These are phyloP conservation scores for Premnoplex brunnescens DNA, from an alignment of 2,797 vertebrate species.

Conservation along the genomic window DNA sequence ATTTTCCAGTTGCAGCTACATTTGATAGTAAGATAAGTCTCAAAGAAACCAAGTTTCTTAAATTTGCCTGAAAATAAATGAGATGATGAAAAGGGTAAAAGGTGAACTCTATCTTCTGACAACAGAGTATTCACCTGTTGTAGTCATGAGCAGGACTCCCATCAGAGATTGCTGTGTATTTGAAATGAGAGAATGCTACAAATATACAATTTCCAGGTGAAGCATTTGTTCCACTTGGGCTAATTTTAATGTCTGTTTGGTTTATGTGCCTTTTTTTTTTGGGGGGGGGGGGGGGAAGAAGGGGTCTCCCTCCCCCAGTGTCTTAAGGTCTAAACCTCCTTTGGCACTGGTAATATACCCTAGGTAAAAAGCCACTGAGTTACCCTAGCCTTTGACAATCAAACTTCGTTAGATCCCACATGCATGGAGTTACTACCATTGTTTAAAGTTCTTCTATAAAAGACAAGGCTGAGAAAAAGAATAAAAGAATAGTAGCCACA, in stretches of 20 bases:
- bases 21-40: not conserved
- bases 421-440: not conserved
- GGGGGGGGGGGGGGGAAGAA: too few relatives aligned
- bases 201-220: not conserved
- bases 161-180: not conserved
- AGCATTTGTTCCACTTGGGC: not conserved
- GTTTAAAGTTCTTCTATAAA: not conserved
- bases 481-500: not conserved
- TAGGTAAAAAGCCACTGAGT: not conserved
- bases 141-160: not conserved
- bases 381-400: not conserved
- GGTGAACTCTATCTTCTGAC: not conserved
- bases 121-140: not conserved
- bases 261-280: not conserved
- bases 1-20: not conserved
- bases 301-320: accelerated
- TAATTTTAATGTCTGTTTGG: not conserved
- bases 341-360: not conserved
- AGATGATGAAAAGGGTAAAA: not conserved
- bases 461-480: not conserved
- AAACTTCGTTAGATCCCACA: not conserved
- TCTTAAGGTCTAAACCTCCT: not conserved
- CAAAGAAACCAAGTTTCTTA: not conserved
- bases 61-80: not conserved
- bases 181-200: not conserved